A percentile compares a stretch with the other conserved stretches of the same genome.
Evolutionary conservation across 2,113 vertebrate species (phyloP).

Genomic region (Daubentonia madagascariensis): DNA sequence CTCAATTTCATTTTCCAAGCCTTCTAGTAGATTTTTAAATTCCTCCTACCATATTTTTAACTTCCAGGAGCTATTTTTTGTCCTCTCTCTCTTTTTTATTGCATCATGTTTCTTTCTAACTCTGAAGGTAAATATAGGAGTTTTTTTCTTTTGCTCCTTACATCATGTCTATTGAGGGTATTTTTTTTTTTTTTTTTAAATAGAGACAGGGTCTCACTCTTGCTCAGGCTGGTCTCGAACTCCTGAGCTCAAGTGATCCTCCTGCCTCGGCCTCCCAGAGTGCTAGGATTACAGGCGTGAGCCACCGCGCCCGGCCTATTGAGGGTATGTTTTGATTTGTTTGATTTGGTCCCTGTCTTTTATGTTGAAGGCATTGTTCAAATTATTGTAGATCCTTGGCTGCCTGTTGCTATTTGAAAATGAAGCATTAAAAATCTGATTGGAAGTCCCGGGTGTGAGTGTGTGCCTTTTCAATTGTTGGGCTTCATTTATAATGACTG

Average conservation of each 20-base stretch:
- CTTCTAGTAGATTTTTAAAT: not conserved
- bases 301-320: no score
- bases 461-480: not conserved
- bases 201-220: no score
- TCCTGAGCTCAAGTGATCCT: no score
- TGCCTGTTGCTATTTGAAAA: constrained; percentile 31
- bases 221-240: no score
- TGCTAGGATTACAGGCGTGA: no score
- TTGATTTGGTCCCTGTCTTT: constrained; percentile 22
- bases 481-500: not conserved
- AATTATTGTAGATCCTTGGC: not conserved
- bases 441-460: not conserved
- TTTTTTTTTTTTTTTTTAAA: no score
- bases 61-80: not conserved
- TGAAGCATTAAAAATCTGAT: not conserved
- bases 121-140: not conserved
- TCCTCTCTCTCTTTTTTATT: not conserved
- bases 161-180: not conserved
- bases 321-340: not conserved
- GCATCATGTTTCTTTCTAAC: not conserved
- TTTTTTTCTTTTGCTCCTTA: not conserved
- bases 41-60: not conserved
- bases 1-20: not conserved
- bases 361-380: not conserved
- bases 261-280: no score